Conservation (phyloP, 2,888 invertebrate species). For the Scaptomyza cyrtandrae region DNA sequence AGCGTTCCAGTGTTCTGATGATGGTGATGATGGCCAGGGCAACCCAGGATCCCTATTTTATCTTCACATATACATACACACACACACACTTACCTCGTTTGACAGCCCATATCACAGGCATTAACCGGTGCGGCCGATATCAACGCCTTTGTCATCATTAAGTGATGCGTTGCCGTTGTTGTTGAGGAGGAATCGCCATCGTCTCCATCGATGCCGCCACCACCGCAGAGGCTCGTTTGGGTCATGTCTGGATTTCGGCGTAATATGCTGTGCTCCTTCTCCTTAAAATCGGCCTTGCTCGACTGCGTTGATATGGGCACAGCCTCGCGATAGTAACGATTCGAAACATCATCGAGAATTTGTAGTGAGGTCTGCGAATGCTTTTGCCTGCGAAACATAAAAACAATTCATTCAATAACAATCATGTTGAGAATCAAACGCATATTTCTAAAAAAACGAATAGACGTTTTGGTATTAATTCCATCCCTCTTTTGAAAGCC, state of each 20-base stretch:
- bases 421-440: background rate
- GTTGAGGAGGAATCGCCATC: constrained; percentile 68
- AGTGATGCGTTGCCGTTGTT: constrained; percentile 69
- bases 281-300: constrained; percentile 82
- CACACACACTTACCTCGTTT: constrained; percentile 90
- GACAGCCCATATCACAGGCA: constrained; percentile 91
- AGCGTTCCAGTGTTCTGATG: constrained; percentile 49
- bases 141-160: constrained; percentile 67
- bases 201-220: constrained; percentile 71
- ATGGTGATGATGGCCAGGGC: constrained; percentile 13
- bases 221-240: constrained; percentile 81
- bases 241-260: constrained; percentile 83
- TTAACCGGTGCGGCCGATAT: constrained; percentile 81
- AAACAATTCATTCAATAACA: background rate
- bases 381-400: constrained; percentile 76
- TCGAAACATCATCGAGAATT: constrained; percentile 84
- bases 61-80: background rate
- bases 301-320: constrained; percentile 80
- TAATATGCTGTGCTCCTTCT: constrained; percentile 83
- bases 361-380: constrained; percentile 84
- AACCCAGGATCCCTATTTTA: background rate
- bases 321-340: constrained; percentile 83
- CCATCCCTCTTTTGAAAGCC: too few species aligned
- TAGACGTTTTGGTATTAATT: too few species aligned
- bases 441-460: background rate